Conservation (phyloP, 1,140 invertebrate species). For the Bradynema listronoti region DNA sequence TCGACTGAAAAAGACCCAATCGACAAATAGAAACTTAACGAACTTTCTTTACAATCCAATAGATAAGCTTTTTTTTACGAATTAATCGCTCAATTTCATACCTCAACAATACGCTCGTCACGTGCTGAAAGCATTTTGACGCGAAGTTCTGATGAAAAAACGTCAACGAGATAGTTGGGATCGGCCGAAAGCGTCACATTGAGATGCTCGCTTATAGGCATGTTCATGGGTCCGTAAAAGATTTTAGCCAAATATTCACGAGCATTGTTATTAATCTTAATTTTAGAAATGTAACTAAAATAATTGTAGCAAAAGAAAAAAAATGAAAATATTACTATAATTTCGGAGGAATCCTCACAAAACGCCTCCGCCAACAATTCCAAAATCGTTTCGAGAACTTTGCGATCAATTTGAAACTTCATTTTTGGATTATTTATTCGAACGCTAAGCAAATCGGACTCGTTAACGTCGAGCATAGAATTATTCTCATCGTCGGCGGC, state of each 20-base stretch:
- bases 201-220: not conserved
- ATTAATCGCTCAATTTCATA: too few relatives aligned
- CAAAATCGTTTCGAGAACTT: conserved; percentile 14
- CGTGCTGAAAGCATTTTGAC: conserved; percentile 13
- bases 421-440: too few relatives aligned
- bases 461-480: too few relatives aligned
- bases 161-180: not conserved
- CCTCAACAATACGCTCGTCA: conserved; percentile 14
- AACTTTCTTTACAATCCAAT: too few relatives aligned
- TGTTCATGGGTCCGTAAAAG: too few relatives aligned
- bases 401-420: too few relatives aligned
- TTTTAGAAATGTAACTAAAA: not conserved
- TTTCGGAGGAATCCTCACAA: not conserved
- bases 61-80: not conserved
- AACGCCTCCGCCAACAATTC: conserved; percentile 14
- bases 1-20: too few relatives aligned
- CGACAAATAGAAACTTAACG: too few relatives aligned
- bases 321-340: not conserved
- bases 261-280: conserved; percentile 3
- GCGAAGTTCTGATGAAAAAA: conserved; percentile 2
- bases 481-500: too few relatives aligned
- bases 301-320: conserved; percentile 13
- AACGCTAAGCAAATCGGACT: too few relatives aligned
- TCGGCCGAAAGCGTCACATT: conserved; percentile 9
- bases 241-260: conserved; percentile 18